Evolutionary conservation across 2,797 vertebrate genomes (phyloP), one percentile per base, ranked within the genome.

Genomic region (Alectoris magna): DNA sequence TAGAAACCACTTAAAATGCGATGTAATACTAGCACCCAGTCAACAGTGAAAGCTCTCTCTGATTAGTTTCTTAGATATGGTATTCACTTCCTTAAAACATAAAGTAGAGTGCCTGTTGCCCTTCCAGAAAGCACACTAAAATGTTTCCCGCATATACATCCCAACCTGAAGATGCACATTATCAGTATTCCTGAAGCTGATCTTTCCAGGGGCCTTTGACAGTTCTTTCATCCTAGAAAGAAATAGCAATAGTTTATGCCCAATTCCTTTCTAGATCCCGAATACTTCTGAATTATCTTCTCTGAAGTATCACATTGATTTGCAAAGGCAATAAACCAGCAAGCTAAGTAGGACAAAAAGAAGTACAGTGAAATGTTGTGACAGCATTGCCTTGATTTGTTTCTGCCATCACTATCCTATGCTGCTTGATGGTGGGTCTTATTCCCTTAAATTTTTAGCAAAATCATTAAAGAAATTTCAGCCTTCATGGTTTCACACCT

Each of bases 381-480:
- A 49, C 14, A 66, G 11, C 11, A 27, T 44, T 72, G 29, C 44
- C 36, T 78, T 79, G 11, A 34, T 34, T 63, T 69, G 39, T 21
- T 74, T 87, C 49, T 72, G 24, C 46, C 60, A 72, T 24, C 14
- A 24, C 14, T 66, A 78, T 67, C 84, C 73, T 36, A 39, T 1
- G 14, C 5, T 59, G 90, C 22, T 10, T 92, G 64, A 91, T 87
- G 10, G 14, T 8, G 46, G 14, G n/a, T 43, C 44, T 74, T 36
- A 49, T 59, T 39, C 46, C n/a, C n/a, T 24, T 69, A 53, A 53
- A 94, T 72, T 95, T 95, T 80, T 94, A 81, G n/a, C 29, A 82
- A 74, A 10, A 27, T 23, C 17, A n/a, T 26, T 26, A 73, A 31
- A 27, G 81, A 94, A 69, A 55, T 67, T 66, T 93, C 82, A 93